phyloP scores from a whole-genome alignment of 1,140 invertebrate genomes.

The Caenorhabditis tropicalis region DNA sequence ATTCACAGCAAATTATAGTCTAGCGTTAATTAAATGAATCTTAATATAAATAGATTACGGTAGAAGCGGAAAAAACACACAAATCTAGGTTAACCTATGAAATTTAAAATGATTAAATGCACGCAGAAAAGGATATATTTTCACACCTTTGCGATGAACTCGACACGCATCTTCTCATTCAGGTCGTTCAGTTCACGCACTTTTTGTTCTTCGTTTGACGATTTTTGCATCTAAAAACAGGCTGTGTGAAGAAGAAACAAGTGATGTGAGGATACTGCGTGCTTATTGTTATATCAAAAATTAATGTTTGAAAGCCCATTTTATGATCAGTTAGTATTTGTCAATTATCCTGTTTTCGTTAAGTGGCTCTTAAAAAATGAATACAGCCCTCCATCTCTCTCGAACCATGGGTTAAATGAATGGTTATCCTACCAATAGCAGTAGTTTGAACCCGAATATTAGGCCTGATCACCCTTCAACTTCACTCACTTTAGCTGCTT shows the following conservation, averaged over 20 bases:
- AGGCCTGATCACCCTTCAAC: no score
- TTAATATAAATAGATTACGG: not conserved
- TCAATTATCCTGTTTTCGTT: no score
- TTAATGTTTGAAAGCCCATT: not conserved
- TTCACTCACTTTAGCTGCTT: not conserved
- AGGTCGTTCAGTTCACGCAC: constrained; percentile 21
- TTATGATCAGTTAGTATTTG: no score
- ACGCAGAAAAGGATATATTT: not conserved
- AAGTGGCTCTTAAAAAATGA: no score
- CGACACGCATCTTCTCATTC: constrained; percentile 50
- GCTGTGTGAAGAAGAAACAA: constrained; percentile 17
- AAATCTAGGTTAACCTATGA: not conserved
- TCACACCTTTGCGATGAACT: constrained; percentile 53
- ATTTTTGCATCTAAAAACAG: constrained; percentile 20
- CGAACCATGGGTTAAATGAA: no score
- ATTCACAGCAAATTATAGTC: no score
- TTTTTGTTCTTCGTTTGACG: not conserved
- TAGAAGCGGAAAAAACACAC: not conserved
- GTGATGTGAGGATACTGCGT: not conserved
- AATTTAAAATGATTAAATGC: no score
- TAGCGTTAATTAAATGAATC: no score
- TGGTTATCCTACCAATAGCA: no score
- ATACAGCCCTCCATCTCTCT: no score
- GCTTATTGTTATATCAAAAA: not conserved
- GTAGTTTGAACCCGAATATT: no score